Percentiles rank a stretch among this genome's conserved stretches.
Evolutionary conservation across 2,113 vertebrate species (phyloP).

Genomic region (Corythornis cristatus): DNA sequence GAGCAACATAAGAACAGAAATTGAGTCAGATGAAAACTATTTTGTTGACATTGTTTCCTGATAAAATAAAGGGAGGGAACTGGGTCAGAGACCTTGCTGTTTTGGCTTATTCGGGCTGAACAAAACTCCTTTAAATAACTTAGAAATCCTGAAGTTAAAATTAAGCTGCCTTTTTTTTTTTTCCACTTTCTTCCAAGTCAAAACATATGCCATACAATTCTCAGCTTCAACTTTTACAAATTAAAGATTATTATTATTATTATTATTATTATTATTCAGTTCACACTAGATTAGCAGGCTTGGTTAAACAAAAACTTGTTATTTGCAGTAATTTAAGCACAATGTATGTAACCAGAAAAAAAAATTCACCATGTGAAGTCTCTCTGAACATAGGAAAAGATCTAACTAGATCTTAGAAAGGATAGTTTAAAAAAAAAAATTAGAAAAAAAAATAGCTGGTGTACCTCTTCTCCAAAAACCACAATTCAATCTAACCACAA

Average conservation of each 20-base stretch:
- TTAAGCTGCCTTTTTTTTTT: neutral
- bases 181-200: neutral
- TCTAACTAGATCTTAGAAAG: neutral
- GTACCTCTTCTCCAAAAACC: neutral
- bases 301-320: neutral
- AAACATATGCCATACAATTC: neutral
- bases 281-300: neutral
- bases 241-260: neutral
- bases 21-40: neutral
- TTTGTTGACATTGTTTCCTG: neutral
- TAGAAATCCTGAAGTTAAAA: neutral
- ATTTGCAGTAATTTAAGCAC: neutral
- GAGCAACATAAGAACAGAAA: neutral
- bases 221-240: neutral
- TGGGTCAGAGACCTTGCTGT: neutral
- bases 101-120: slow-evolving; percentile 4
- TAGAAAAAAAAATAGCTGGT: neutral
- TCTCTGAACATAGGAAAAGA: neutral
- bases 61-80: neutral
- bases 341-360: neutral
- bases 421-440: neutral
- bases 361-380: neutral
- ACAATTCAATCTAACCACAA: neutral
- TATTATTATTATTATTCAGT: neutral
- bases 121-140: neutral